phyloP scores from a whole-genome alignment of 2,888 invertebrate species.

The Rhopalosiphum nymphaeae region DNA sequence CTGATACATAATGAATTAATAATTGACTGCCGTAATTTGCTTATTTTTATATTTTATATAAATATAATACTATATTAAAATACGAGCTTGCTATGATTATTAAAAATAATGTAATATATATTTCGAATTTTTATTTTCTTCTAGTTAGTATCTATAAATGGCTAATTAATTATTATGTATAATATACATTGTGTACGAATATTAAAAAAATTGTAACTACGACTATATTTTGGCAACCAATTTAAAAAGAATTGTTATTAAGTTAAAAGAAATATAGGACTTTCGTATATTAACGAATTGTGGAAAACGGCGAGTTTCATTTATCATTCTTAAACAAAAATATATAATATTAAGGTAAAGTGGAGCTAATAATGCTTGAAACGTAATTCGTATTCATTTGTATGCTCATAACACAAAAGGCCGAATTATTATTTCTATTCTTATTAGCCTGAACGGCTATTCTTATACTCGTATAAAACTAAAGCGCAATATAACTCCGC shows the following conservation, averaged over 20 bases:
- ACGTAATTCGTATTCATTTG: not conserved
- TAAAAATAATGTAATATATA: not conserved
- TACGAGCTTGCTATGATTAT: not conserved
- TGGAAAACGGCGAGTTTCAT: not conserved
- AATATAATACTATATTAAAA: too few relatives aligned
- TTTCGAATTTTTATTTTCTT: not conserved
- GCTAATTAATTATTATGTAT: not conserved
- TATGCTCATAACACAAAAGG: not conserved
- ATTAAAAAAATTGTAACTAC: not conserved
- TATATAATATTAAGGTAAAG: not conserved
- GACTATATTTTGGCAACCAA: not conserved
- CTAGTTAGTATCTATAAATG: not conserved
- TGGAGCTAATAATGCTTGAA: not conserved
- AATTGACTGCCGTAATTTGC: not conserved
- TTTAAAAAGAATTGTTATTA: not conserved
- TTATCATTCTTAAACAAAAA: not conserved
- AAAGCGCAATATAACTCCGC: not conserved
- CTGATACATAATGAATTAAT: not conserved
- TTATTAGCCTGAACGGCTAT: not conserved
- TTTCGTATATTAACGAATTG: not conserved
- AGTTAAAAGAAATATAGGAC: not conserved
- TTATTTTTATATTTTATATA: not conserved
- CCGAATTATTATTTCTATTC: not conserved
- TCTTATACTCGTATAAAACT: not conserved
- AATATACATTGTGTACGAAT: not conserved